Base-by-base conservation (phyloP, 2,113 vertebrate genomes). In the Sciurus niger region DNA sequence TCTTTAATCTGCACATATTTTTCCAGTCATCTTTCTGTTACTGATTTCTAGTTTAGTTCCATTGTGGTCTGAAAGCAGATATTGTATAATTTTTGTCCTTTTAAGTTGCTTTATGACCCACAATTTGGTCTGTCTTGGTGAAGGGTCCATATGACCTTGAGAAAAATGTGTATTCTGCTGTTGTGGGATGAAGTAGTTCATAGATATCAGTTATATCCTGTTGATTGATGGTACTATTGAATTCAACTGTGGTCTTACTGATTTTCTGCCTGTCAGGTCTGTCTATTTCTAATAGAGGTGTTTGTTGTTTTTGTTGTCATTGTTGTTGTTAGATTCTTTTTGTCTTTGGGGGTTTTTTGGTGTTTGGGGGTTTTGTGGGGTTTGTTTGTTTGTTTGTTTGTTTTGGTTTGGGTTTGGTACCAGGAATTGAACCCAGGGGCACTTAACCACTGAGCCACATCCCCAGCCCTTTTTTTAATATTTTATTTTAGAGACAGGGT, bases 1-100 rank as follows among this genome's bases (percentile, higher is more conserved):
- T 89, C 3, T 84, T 37, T 74, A 76, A 51, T 83, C 53, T 51
- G 46, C 28, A 74, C 43, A 51, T 67, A 78, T 78, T 76, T 82
- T 83, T 76, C 55, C 37, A 89, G 46, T 53, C 68, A 67, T 76
- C 79, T 73, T 94, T 93, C 28, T 51, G 22, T 74, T 82, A 43
- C 20, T 83, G 4, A 73, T 73, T 89, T 83, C 43, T 53, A 65
- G 43, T 89, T 94, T 94, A 65, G 73, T 89, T 94, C n/a, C 46
- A 89, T 40, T 65, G 55, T 67, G 30, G 0, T 55, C n/a, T 83
- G 22, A 76, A 89, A 46, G 60, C 58, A 94, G n/a, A 65, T 24
- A 53, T 28, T 89, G 12, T 48, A 20, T 82, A 5, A 74, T 65
- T 89, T 94, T 34, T 89, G 18, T 74, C 82, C 34, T 89, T 63